Evolutionary conservation across 2,888 invertebrate species (phyloP).

Genomic region (Dicyrtomina minuta): DNA sequence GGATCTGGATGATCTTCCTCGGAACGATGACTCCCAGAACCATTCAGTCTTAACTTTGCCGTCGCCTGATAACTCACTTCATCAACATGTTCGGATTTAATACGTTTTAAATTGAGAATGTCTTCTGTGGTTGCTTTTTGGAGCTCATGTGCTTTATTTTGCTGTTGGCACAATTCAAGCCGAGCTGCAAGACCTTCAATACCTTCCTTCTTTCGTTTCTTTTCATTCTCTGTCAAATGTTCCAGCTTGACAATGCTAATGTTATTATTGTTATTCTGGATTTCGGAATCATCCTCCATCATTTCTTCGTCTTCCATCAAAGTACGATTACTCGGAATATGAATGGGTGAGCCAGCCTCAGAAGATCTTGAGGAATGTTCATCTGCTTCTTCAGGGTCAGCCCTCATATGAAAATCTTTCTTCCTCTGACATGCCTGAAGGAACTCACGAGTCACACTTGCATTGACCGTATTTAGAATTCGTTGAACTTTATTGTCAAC

Average conservation of each 20-base stretch:
- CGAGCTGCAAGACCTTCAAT: constrained; percentile 57
- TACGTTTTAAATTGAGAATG: constrained; percentile 19
- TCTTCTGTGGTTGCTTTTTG: constrained; percentile 30
- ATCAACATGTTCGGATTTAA: constrained; percentile 25
- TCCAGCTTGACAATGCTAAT: constrained; percentile 35
- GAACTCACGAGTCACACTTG: constrained; percentile 73
- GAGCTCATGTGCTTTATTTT: constrained; percentile 33
- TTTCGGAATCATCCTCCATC: constrained; percentile 28
- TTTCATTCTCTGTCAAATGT: constrained; percentile 37
- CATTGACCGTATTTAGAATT: constrained; percentile 73
- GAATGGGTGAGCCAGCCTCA: constrained; percentile 32
- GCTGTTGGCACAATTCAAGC: constrained; percentile 57
- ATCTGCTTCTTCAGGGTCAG: constrained; percentile 34
- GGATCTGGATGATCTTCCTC: constrained; percentile 49
- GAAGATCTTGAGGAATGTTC: constrained; percentile 41
- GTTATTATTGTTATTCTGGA: constrained; percentile 50
- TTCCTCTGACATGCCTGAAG: constrained; percentile 65
- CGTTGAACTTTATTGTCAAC: constrained; percentile 62
- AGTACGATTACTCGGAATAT: constrained; percentile 18
- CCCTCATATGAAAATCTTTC: constrained; percentile 41
- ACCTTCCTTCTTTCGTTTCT: constrained; percentile 56
- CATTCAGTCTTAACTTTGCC: constrained; percentile 20
- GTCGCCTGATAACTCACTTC: background rate
- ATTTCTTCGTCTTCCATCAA: constrained; percentile 37
- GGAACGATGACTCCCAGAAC: constrained; percentile 30